Evolutionary conservation across 2,113 vertebrate genomes (phyloP).

Genomic region (Prunella fulvescens): DNA sequence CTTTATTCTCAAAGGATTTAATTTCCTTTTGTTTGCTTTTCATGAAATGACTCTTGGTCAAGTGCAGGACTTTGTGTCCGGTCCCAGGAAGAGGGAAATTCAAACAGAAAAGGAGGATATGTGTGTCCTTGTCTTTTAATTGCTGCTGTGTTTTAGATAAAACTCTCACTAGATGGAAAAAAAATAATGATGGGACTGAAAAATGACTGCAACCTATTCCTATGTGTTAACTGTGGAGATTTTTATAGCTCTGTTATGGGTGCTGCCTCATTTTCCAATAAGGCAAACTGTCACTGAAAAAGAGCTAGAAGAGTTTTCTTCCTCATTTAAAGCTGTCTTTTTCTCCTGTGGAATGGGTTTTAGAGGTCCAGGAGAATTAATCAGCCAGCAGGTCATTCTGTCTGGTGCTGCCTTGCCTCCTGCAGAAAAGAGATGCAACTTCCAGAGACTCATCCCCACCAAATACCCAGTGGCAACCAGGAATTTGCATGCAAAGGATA

Average conservation of each 20-base stretch:
- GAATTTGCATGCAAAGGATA: background rate
- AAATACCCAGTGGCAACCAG: background rate
- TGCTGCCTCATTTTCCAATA: background rate
- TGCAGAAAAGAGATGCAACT: background rate
- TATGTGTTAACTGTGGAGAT: background rate
- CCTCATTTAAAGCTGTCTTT: fast-evolving
- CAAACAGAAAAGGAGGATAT: background rate
- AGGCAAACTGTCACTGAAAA: background rate
- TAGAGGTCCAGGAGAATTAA: background rate
- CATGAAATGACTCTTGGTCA: background rate
- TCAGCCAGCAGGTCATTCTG: background rate
- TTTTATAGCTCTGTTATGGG: background rate
- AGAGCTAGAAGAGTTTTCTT: background rate
- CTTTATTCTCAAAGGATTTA: background rate
- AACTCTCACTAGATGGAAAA: background rate
- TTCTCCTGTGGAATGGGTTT: fast-evolving
- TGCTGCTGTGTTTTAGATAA: background rate
- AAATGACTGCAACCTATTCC: background rate
- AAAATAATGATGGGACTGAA: background rate
- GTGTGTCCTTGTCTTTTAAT: background rate
- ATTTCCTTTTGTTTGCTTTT: background rate
- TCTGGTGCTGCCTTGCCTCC: background rate
- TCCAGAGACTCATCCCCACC: background rate
- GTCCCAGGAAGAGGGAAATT: background rate
- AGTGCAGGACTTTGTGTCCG: fast-evolving